These are phyloP conservation scores for Arenaria interpres DNA, from an alignment of 2,113 vertebrate species.

Conservation along the genomic window DNA sequence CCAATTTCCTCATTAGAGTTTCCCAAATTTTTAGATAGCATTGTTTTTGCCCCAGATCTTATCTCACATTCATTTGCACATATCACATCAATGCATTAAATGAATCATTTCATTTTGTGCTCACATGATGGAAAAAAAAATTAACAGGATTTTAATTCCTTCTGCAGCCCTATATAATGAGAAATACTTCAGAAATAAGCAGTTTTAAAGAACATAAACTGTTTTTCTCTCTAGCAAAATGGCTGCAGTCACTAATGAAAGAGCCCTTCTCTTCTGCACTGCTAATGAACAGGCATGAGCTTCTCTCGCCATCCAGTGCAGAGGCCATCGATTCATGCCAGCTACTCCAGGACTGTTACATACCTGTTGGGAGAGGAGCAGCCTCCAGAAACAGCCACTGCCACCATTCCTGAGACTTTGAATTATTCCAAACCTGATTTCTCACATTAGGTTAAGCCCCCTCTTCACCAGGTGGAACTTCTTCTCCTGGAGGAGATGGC, in stretches of 20 bases:
- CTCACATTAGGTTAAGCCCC: not conserved
- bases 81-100: not conserved
- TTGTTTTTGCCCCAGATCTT: not conserved
- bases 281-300: not conserved
- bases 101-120: not conserved
- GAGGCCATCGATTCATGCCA: not conserved
- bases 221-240: constrained; percentile 3
- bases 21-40: not conserved
- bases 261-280: not conserved
- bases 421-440: not conserved
- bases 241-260: not conserved
- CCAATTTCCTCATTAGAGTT: not conserved
- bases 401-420: not conserved
- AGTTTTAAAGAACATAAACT: constrained; percentile 10
- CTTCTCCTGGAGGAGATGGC: not conserved
- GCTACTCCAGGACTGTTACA: not conserved
- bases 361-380: not conserved
- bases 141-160: not conserved
- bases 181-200: constrained; percentile 6
- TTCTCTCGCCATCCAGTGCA: not conserved
- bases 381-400: not conserved
- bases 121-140: not conserved
- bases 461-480: not conserved
- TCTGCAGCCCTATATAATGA: constrained; percentile 5
- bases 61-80: not conserved